A percentile compares a stretch with the other conserved stretches of the same genome.
phyloP scores from a whole-genome alignment of 2,113 vertebrate genomes.

The Cariama cristata region DNA sequence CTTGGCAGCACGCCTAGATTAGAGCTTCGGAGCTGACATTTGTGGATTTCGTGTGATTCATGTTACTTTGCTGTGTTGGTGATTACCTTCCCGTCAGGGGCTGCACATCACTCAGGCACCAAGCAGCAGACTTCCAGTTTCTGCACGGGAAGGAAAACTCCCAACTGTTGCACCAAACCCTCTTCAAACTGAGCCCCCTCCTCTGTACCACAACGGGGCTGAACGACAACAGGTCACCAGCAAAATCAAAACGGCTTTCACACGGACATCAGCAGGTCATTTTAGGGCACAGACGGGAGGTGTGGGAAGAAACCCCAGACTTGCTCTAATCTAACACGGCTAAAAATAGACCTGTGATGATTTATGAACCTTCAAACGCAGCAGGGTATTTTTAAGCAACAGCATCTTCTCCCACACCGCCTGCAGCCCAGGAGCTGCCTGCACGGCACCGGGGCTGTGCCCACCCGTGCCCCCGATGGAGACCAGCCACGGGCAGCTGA shows the following conservation, averaged over 20 bases:
- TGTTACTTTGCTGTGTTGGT: background rate
- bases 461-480: background rate
- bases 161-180: background rate
- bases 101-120: background rate
- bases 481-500: background rate
- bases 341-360: constrained; percentile 22
- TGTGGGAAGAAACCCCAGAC: constrained; percentile 12
- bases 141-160: background rate
- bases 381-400: background rate
- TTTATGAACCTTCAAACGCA: constrained; percentile 19
- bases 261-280: background rate
- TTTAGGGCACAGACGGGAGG: background rate
- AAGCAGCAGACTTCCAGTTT: background rate
- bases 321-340: background rate
- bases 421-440: background rate
- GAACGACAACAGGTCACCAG: background rate
- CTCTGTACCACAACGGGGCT: rapidly evolving
- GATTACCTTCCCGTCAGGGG: background rate
- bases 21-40: background rate
- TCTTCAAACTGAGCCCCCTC: background rate
- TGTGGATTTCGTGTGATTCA: constrained; percentile 1
- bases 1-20: background rate
- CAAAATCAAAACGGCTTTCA: background rate
- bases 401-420: background rate
- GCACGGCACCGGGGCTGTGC: background rate